Percentiles rank a stretch among this genome's conserved stretches.
Conservation (phyloP, 2,113 vertebrate species). For the Stictonetta naevosa region DNA sequence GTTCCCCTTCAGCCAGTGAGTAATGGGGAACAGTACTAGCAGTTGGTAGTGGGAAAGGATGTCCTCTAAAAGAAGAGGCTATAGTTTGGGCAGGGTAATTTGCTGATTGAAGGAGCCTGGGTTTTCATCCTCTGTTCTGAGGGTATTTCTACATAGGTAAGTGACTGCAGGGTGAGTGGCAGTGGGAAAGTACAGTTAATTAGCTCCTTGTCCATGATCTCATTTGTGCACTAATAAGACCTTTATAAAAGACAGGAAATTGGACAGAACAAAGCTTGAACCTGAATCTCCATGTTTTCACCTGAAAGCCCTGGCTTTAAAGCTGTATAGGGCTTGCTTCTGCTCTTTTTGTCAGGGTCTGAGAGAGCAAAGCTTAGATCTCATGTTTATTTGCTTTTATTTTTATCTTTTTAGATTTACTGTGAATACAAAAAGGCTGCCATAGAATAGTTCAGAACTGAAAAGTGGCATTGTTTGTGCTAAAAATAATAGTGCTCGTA, state of each 20-base stretch:
- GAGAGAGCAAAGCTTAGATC: background rate
- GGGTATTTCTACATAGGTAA: background rate
- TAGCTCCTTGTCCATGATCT: conserved; percentile 14
- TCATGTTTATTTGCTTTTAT: background rate
- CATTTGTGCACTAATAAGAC: background rate
- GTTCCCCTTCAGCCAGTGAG: background rate
- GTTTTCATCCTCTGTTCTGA: background rate
- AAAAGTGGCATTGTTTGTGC: background rate
- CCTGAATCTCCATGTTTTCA: background rate
- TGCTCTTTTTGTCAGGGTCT: background rate
- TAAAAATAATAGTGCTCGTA: background rate
- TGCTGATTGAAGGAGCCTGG: background rate
- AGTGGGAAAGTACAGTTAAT: conserved; percentile 12
- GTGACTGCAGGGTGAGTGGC: background rate
- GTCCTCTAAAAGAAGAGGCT: background rate
- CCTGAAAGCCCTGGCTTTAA: background rate
- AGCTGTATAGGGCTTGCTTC: background rate
- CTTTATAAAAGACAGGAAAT: background rate
- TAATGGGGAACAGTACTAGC: background rate
- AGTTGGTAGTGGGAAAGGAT: background rate
- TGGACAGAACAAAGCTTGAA: background rate
- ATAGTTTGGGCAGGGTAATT: background rate
- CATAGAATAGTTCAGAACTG: background rate
- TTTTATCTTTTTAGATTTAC: background rate
- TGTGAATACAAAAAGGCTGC: background rate